Percentiles rank a stretch among this genome's conserved stretches.
Evolutionary conservation across 2,888 invertebrate species (phyloP).

Genomic region (Pogonocherus hispidulus): DNA sequence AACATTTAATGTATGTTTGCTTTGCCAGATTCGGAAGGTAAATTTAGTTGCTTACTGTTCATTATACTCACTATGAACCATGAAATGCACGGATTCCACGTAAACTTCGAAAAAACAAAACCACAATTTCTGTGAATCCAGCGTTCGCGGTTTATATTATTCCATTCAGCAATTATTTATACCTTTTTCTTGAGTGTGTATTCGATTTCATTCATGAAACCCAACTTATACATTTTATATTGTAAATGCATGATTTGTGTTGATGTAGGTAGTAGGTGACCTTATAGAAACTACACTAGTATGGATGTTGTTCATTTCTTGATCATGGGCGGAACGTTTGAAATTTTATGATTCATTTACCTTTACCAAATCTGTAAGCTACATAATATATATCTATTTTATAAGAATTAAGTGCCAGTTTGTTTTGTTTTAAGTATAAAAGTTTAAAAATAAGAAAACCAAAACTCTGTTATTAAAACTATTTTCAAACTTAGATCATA

Average conservation of each 20-base stretch:
- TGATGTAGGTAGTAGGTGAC: conserved; percentile 37
- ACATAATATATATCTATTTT: too few relatives aligned
- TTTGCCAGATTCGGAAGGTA: neutral
- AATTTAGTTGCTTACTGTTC: neutral
- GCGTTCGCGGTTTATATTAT: conserved; percentile 28
- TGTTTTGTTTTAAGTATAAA: too few relatives aligned
- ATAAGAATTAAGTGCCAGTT: too few relatives aligned
- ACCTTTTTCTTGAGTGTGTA: conserved; percentile 22
- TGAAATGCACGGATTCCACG: conserved; percentile 17
- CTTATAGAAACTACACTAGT: conserved; percentile 21
- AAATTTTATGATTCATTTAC: neutral
- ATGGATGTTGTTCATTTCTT: conserved; percentile 22
- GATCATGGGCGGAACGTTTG: conserved; percentile 16
- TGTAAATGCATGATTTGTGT: conserved; percentile 19
- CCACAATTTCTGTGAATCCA: conserved; percentile 24
- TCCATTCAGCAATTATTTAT: conserved; percentile 30
- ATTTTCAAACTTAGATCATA: too few relatives aligned
- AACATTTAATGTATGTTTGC: neutral
- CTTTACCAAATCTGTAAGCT: too few relatives aligned
- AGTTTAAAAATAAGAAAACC: too few relatives aligned
- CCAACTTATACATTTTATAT: conserved; percentile 20
- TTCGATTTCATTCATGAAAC: conserved; percentile 34
- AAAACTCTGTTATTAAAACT: too few relatives aligned
- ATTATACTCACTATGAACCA: neutral
- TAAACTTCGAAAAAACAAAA: conserved; percentile 18